Base-by-base conservation (phyloP, 2,113 vertebrate species). In the Boulengerochromis microlepis region DNA sequence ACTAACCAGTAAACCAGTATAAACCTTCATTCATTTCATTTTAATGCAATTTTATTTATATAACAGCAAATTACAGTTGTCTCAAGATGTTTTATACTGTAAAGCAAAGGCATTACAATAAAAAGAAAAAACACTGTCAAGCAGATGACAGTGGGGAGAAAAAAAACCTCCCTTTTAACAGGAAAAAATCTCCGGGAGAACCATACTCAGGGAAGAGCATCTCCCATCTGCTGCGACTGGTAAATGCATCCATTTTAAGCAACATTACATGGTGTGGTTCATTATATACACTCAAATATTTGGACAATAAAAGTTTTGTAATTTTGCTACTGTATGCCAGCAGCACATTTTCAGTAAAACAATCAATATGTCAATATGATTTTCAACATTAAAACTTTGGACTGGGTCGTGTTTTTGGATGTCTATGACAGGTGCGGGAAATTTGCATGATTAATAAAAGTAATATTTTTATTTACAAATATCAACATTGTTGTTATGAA, bases 111-210 rank as follows among this genome's bases (percentile, higher is more conserved):
- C 7, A n/a, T 6, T 38, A 22, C 19, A 38, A 13, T 66, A 66
- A 38, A 38, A 66, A 19, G 1, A 31, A 33, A 4, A 64, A 18
- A 18, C 61, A 2, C 1, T 0, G 3, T n/a, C 33, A 22, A 66
- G 33, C 19, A 66, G 61, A 66, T n/a, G 33, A 66, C 33, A 66
- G 61, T 66, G 61, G 7, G 7, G 33, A 22, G 4, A 66, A 66
- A 66, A 22, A 66, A 66, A 1, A 0, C 2, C 31, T 66, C 0
- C 13, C 56, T 29, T 38, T 66, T 38, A 66, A 66, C 61, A 66
- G 61, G 61, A 66, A 1, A 64, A 66, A 0, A 22, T 66, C 0
- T 66, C 61, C 1, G 1, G 18, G 33, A 66, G 33, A 66, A 0
- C 10, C 61, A 38, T 4, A 1, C 61, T 13, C 1, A 38, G 33